Evolutionary conservation across 2,113 vertebrate species (phyloP).

Genomic region (Daubentonia madagascariensis): DNA sequence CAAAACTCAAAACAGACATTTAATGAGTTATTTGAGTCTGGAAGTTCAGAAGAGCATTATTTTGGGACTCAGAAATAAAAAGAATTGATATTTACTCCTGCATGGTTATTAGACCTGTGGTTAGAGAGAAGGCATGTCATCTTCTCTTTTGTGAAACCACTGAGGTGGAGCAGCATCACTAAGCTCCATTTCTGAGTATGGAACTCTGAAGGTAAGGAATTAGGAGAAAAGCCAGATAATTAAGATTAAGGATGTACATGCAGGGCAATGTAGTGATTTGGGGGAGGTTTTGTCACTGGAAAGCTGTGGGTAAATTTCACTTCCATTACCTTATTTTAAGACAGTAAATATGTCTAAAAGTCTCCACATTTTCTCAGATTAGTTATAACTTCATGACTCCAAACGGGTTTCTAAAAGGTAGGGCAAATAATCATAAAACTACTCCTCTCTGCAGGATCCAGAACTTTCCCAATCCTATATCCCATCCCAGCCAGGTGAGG

Average conservation of each 20-base stretch:
- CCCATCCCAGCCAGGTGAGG: not conserved
- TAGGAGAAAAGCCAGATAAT: not conserved
- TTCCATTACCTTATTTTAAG: not conserved
- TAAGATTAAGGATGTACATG: not conserved
- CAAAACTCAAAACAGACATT: slow-evolving; percentile 48
- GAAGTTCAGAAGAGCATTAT: not conserved
- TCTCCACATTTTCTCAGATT: not conserved
- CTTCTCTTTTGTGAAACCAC: not conserved
- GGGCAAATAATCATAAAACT: not conserved
- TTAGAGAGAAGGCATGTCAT: not conserved
- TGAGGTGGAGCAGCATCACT: not conserved
- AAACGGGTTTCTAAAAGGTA: not conserved
- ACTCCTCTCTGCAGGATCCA: not conserved
- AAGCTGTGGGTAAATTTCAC: not conserved
- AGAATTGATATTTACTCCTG: not conserved
- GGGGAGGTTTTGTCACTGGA: not conserved
- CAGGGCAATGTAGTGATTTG: not conserved
- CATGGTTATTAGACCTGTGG: not conserved
- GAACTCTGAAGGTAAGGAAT: not conserved
- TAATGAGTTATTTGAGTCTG: slow-evolving; percentile 21
- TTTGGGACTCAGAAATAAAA: not conserved
- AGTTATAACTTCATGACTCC: not conserved
- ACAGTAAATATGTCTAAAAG: not conserved
- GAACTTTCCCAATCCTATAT: not conserved
- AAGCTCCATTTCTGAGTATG: not conserved